These are phyloP conservation scores for Bembecia ichneumoniformis DNA, from an alignment of 2,888 invertebrate species.

Conservation along the genomic window DNA sequence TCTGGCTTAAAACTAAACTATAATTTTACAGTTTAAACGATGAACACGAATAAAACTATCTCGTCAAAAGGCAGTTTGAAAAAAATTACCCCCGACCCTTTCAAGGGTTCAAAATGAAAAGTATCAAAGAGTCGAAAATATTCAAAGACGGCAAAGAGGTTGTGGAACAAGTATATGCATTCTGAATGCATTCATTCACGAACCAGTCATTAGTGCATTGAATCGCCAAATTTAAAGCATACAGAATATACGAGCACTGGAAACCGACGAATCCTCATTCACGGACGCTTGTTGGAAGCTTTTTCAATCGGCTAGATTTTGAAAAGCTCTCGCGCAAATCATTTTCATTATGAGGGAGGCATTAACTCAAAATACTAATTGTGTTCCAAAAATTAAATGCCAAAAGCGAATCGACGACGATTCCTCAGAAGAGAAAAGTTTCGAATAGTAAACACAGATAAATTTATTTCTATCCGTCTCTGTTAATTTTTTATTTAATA, in stretches of 20 bases:
- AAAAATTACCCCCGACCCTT: neutral
- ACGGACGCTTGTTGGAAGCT: neutral
- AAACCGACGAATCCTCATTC: neutral
- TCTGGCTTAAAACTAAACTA: neutral
- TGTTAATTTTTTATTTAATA: too few species aligned
- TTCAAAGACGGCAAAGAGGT: constrained; percentile 25
- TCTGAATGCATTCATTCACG: constrained; percentile 48
- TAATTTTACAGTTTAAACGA: neutral
- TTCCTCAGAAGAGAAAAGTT: too few species aligned
- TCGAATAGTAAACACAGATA: too few species aligned
- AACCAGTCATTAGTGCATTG: constrained; percentile 54
- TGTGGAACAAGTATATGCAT: constrained; percentile 35
- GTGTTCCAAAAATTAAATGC: neutral
- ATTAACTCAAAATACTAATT: neutral
- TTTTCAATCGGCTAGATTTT: neutral
- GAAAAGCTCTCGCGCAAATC: neutral
- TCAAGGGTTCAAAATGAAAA: neutral
- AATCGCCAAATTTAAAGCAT: constrained; percentile 53
- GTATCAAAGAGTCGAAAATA: constrained; percentile 14
- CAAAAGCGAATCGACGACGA: too few species aligned
- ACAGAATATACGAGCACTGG: constrained; percentile 17
- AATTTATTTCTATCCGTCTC: too few species aligned
- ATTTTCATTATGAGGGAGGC: neutral
- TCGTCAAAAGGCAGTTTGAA: neutral
- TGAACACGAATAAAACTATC: neutral